Evolutionary conservation across 2,888 invertebrate genomes (phyloP).

Genomic region (Eurois occulta): DNA sequence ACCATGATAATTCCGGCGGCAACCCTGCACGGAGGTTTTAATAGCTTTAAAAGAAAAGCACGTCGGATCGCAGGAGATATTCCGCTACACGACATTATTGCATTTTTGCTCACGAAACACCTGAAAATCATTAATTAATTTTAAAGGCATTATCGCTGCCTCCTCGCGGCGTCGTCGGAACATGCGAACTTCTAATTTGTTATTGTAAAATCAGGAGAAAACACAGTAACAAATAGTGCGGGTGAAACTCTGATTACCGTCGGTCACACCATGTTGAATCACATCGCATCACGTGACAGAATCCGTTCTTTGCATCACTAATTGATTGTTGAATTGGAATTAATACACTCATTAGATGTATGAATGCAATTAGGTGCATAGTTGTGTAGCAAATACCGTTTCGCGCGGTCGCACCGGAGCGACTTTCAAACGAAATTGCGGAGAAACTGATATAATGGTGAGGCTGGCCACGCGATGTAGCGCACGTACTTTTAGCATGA

Average conservation of each 20-base stretch:
- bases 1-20: slow-evolving; percentile 60
- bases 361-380: slow-evolving; percentile 86
- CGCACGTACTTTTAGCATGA: slow-evolving; percentile 52
- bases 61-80: slow-evolving; percentile 56
- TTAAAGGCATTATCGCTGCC: slow-evolving; percentile 51
- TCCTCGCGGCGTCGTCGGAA: slow-evolving; percentile 38
- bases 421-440: slow-evolving; percentile 86
- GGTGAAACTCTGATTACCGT: slow-evolving; percentile 68
- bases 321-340: slow-evolving; percentile 80
- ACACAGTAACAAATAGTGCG: slow-evolving; percentile 52
- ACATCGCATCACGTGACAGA: slow-evolving; percentile 76
- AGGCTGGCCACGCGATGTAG: slow-evolving; percentile 75
- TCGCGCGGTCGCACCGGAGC: slow-evolving; percentile 81
- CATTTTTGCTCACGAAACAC: slow-evolving; percentile 63
- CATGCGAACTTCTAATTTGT: slow-evolving; percentile 69
- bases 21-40: slow-evolving; percentile 58
- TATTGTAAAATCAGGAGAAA: slow-evolving; percentile 64
- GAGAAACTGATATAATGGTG: slow-evolving; percentile 85
- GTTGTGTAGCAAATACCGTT: slow-evolving; percentile 81
- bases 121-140: slow-evolving; percentile 65
- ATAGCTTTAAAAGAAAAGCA: slow-evolving; percentile 62
- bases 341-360: slow-evolving; percentile 81
- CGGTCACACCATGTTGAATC: slow-evolving; percentile 65
- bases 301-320: slow-evolving; percentile 74
- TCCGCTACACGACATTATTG: slow-evolving; percentile 60